Percentiles rank a stretch among this genome's conserved stretches.
Conservation (phyloP, 2,888 invertebrate genomes). For the Tinea pellionella region DNA sequence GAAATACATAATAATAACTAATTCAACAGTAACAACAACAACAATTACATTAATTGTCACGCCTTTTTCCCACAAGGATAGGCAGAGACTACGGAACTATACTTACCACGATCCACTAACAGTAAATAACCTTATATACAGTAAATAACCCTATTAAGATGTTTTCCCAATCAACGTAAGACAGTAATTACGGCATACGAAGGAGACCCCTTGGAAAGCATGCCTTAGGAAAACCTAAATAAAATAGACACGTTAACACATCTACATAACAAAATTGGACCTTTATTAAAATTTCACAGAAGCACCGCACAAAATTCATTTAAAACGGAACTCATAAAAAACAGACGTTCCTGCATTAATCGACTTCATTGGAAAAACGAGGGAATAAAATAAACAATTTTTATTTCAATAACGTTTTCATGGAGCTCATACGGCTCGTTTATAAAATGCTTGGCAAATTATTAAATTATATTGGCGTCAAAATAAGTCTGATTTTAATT, state of each 20-base stretch:
- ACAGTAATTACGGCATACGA: too few species aligned
- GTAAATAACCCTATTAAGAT: too few species aligned
- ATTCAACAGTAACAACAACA: too few species aligned
- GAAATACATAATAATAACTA: too few species aligned
- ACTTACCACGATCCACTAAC: too few species aligned
- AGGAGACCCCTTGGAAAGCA: too few species aligned
- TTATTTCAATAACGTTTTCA: not conserved
- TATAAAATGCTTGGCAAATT: not conserved
- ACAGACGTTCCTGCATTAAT: conserved; percentile 1
- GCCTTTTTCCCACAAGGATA: too few species aligned
- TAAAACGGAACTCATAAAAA: not conserved
- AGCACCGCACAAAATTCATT: not conserved
- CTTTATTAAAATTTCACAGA: not conserved
- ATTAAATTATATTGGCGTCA: not conserved
- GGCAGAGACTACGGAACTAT: too few species aligned
- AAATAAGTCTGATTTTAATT: not conserved
- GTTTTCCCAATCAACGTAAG: too few species aligned
- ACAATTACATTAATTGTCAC: too few species aligned
- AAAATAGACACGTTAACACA: not conserved
- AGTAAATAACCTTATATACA: too few species aligned
- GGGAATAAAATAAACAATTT: conserved; percentile 3
- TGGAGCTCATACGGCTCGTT: not conserved
- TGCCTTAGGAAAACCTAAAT: too few species aligned
- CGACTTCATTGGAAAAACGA: not conserved
- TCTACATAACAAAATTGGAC: not conserved